Conservation (phyloP, 2,113 vertebrate genomes). For the Irena cyanogastra region DNA sequence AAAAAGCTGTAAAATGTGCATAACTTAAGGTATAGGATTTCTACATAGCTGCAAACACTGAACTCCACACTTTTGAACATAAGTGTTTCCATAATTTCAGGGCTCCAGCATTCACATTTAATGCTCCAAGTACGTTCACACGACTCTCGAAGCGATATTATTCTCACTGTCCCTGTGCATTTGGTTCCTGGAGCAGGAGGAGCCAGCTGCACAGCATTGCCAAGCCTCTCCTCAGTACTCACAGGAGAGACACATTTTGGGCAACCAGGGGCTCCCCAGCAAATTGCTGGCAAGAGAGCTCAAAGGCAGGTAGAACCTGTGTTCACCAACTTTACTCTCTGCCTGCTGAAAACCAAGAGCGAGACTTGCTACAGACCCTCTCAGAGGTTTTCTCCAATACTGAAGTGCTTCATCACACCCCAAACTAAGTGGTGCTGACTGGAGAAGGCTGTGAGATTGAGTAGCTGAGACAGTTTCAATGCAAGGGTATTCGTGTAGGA, state of each 20-base stretch:
- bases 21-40: neutral
- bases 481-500: neutral
- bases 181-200: neutral
- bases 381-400: neutral
- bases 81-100: neutral
- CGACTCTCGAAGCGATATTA: neutral
- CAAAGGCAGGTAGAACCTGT: neutral
- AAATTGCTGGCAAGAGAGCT: neutral
- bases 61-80: neutral
- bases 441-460: neutral
- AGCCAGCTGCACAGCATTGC: neutral
- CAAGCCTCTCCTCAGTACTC: neutral
- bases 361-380: neutral
- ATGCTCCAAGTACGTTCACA: neutral
- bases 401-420: neutral
- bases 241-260: neutral
- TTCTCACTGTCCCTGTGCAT: neutral
- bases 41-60: neutral
- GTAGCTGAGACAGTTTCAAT: neutral
- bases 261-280: neutral
- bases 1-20: neutral
- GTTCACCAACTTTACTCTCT: neutral
- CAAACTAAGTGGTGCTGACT: neutral
- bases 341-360: neutral
- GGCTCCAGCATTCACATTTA: neutral